Evolutionary conservation across 2,888 invertebrate species (phyloP).

Genomic region (Xestia rhomboidea): DNA sequence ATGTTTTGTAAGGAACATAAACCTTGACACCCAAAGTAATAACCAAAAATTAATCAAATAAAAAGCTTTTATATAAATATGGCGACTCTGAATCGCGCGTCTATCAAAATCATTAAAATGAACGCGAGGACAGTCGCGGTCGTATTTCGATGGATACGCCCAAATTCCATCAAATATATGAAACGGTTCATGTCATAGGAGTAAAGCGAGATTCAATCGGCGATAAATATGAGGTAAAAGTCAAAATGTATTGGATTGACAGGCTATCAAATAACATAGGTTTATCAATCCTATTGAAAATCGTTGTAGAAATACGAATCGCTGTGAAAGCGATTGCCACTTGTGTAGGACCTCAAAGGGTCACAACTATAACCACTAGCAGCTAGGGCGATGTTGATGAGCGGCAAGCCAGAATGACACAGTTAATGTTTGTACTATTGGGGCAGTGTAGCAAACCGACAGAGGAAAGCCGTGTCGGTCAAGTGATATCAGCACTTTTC

Average conservation of each 20-base stretch:
- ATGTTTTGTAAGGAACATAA: conserved; percentile 29
- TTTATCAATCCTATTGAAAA: neutral
- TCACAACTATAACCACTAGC: neutral
- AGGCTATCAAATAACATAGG: neutral
- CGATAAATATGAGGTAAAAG: neutral
- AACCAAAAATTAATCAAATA: conserved; percentile 67
- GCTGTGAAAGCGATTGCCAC: neutral
- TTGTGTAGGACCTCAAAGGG: neutral
- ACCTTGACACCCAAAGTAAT: conserved; percentile 41
- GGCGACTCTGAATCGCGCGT: conserved; percentile 60
- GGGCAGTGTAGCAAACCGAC: neutral
- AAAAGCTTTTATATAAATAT: conserved; percentile 67
- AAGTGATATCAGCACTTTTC: neutral
- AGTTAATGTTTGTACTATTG: neutral
- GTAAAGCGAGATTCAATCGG: neutral
- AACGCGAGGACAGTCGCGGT: conserved; percentile 82
- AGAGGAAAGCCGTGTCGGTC: neutral
- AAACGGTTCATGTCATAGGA: conserved; percentile 64
- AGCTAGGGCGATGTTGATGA: neutral
- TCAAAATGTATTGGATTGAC: neutral
- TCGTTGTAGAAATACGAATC: neutral
- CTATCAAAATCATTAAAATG: conserved; percentile 82
- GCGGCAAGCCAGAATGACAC: neutral
- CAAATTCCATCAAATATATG: conserved; percentile 87
- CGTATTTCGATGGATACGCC: conserved; percentile 89